These are phyloP conservation scores for Trachelus troglodyta DNA, from an alignment of 2,888 invertebrate genomes.

Conservation along the genomic window DNA sequence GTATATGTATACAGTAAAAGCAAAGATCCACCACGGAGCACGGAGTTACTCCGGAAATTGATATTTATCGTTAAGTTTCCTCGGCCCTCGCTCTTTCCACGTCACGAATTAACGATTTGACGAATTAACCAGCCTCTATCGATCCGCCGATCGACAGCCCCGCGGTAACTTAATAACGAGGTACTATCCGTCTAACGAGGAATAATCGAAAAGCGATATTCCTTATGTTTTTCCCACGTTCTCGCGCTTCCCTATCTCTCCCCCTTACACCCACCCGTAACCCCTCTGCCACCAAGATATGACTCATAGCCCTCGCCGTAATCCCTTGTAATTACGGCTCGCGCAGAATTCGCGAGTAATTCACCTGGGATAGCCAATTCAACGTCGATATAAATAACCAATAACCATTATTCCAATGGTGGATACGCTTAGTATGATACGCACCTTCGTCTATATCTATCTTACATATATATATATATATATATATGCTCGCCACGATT, in stretches of 20 bases:
- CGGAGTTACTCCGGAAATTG: background rate
- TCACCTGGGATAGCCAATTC: conserved; percentile 32
- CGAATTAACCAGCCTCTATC: background rate
- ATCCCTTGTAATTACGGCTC: conserved; percentile 30
- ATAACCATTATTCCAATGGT: conserved; percentile 38
- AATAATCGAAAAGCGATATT: conserved; percentile 31
- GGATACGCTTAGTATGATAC: background rate
- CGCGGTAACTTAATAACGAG: background rate
- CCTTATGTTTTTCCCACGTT: conserved; percentile 32
- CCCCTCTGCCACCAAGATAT: background rate
- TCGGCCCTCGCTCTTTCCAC: background rate
- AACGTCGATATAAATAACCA: conserved; percentile 37
- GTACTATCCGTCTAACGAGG: conserved; percentile 19
- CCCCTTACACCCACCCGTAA: background rate
- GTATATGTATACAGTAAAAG: background rate
- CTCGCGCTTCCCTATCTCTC: conserved; percentile 24
- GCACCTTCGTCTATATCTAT: background rate
- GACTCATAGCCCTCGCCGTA: conserved; percentile 16
- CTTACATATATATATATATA: background rate
- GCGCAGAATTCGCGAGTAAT: conserved; percentile 37
- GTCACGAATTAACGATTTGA: background rate
- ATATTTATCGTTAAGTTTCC: background rate
- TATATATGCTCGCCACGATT: conserved; percentile 22
- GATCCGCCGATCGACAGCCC: background rate
- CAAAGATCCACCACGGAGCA: background rate